These are phyloP conservation scores for Tetragonula carbonaria DNA, from an alignment of 2,888 invertebrate genomes.

Conservation along the genomic window DNA sequence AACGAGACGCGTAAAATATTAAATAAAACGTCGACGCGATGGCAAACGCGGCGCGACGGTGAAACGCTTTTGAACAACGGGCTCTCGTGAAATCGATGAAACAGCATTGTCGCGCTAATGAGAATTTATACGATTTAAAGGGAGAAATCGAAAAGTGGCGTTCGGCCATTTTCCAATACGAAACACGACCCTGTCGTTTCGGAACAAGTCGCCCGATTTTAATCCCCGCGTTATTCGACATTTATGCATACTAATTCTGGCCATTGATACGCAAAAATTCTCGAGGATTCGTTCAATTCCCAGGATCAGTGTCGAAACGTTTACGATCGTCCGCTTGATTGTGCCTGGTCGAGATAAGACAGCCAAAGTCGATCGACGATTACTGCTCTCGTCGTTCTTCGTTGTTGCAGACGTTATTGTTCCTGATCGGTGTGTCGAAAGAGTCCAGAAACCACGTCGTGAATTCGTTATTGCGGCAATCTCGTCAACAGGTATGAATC, in stretches of 20 bases:
- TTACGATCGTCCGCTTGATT: not conserved
- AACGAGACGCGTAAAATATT: slow-evolving; percentile 44
- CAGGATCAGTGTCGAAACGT: slow-evolving; percentile 5
- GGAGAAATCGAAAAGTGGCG: slow-evolving; percentile 25
- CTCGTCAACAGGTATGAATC: slow-evolving; percentile 61
- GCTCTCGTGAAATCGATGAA: slow-evolving; percentile 30
- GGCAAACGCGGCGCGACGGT: not conserved
- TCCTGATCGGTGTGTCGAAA: slow-evolving; percentile 24
- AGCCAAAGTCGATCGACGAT: slow-evolving; percentile 17
- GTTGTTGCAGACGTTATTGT: slow-evolving; percentile 46
- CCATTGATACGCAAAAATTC: not conserved
- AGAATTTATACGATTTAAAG: slow-evolving; percentile 49
- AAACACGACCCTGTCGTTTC: not conserved
- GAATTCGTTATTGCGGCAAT: slow-evolving; percentile 58
- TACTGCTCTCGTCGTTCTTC: not conserved
- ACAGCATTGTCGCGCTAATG: slow-evolving; percentile 42
- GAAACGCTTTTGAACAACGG: slow-evolving; percentile 35
- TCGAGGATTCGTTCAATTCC: not conserved
- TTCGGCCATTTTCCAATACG: not conserved
- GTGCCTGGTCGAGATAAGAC: not conserved
- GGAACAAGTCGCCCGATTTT: slow-evolving; percentile 27
- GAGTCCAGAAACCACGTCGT: slow-evolving; percentile 50
- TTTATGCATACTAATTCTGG: slow-evolving; percentile 38
- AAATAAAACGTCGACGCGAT: slow-evolving; percentile 28
- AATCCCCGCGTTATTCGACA: slow-evolving; percentile 22